Evolutionary conservation across 2,888 invertebrate species (phyloP), one percentile per base, ranked within the genome.

Genomic region (Athetis lepigone): DNA sequence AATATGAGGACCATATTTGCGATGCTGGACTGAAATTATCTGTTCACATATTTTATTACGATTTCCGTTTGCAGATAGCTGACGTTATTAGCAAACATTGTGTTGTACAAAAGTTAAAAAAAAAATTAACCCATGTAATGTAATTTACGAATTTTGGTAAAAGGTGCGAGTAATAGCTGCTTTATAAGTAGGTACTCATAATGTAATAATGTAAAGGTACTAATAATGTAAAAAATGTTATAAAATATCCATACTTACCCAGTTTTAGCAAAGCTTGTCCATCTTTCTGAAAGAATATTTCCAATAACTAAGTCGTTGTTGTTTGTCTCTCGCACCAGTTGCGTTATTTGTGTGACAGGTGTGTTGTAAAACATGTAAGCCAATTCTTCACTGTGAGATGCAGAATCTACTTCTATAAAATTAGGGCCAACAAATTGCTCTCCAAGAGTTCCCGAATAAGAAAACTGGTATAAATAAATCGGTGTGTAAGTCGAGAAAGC

Each of bases 181-280:
- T n/a, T n/a, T n/a, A n/a, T n/a, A n/a, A n/a, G n/a, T n/a, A n/a
- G n/a, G n/a, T n/a, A n/a, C n/a, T n/a, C n/a, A n/a, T n/a, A n/a
- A n/a, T n/a, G n/a, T n/a, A n/a, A n/a, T n/a, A n/a, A n/a, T n/a
- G n/a, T n/a, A n/a, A n/a, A n/a, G n/a, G n/a, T 13, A 13, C 23
- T 27, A 27, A 27, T 7, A 16, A 27, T 29, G 8, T 9, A 7
- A 11, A 9, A 33, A 13, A 33, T 13, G 11, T 4, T 4, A 9
- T 0, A 21, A 36, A 16, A 9, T 4, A n/a, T 4, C 3, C 4
- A 36, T 42, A 70, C 89, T 82, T 81, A 94, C 94, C 92, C 90
- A 51, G 78, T 83, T 80, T 88, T 92, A 18, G 92, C 93, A 75
- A 94, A 94, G 63, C 89, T 93, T 0, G 92, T 91, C 94, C 94